These are phyloP conservation scores for Helogale parvula DNA, from an alignment of 2,113 vertebrate species.

Conservation along the genomic window DNA sequence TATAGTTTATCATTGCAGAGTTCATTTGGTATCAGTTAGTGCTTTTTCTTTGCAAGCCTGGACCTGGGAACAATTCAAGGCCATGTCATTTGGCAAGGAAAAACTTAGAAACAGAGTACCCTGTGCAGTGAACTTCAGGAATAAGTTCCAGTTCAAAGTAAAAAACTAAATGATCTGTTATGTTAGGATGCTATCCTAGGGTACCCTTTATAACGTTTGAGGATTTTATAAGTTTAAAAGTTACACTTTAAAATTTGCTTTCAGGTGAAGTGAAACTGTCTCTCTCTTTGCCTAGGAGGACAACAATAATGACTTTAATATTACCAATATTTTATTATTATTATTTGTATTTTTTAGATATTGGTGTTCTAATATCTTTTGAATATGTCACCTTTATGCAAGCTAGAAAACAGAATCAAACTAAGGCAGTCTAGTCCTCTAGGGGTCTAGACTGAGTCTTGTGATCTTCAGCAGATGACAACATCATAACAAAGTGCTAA, in stretches of 20 bases:
- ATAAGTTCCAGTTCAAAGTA: background rate
- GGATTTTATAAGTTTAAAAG: background rate
- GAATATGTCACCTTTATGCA: background rate
- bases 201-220: background rate
- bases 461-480: background rate
- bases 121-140: background rate
- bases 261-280: background rate
- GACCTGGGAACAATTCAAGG: background rate
- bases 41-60: background rate
- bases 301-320: background rate
- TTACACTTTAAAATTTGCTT: background rate
- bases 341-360: background rate
- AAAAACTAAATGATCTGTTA: background rate
- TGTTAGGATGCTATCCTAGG: background rate
- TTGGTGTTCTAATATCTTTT: conserved; percentile 39
- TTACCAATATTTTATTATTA: background rate
- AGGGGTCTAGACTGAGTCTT: background rate
- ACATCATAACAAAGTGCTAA: background rate
- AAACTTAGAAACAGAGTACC: background rate
- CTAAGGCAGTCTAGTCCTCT: background rate
- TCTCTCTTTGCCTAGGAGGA: background rate
- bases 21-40: background rate
- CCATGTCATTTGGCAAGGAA: background rate
- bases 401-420: background rate
- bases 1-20: background rate